Evolutionary conservation across 2,113 vertebrate species (phyloP), one percentile per base, ranked within the genome.

Genomic region (Enhydra lutris): DNA sequence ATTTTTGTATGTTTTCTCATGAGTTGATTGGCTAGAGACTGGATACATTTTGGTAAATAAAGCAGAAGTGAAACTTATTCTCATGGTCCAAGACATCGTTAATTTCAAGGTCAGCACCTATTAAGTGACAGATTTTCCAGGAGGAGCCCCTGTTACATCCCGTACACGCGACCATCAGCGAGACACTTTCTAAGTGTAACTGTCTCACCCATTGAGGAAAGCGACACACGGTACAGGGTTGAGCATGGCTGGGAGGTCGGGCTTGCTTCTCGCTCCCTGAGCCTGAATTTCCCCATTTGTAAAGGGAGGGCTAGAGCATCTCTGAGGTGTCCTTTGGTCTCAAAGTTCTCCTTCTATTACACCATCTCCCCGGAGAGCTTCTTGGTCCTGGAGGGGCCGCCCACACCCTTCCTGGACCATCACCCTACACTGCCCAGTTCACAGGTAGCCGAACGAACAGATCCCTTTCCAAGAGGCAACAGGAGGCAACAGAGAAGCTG

Each of bases 171-270:
- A 17, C 23, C 2, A n/a, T 69, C 23, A 52, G 6, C 50, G 36
- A 69, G 9, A 29, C 7, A 15, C 4, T 0, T 4, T 65, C 61
- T 65, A 42, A 6, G 23, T 9, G 57, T 23, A 36, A 47, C 9
- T 14, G 7, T 57, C 47, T 24, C 21, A 42, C 24, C 7, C 24
- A 9, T 50, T 0, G 3, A 78, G 45, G 24, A 34, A 47, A 45
- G 76, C 8, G 2, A 23, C 1, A 6, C 6, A 45, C 4, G 29
- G 6, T 10, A 20, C 39, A 52, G 6, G 4, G 10, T 34, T 26
- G 15, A 4, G 29, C 6, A 6, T 17, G 76, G 9, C 11, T 78
- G 24, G 6, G n/a, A 76, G 15, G 45, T 9, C 29, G 4, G 50
- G 4, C 42, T 55, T 50, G 17, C 15, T 39, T 69, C 24, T 24